Evolutionary conservation across 2,113 vertebrate species (phyloP), one percentile per base, ranked within the genome.

Genomic region (Serranochromis macrocephalus): DNA sequence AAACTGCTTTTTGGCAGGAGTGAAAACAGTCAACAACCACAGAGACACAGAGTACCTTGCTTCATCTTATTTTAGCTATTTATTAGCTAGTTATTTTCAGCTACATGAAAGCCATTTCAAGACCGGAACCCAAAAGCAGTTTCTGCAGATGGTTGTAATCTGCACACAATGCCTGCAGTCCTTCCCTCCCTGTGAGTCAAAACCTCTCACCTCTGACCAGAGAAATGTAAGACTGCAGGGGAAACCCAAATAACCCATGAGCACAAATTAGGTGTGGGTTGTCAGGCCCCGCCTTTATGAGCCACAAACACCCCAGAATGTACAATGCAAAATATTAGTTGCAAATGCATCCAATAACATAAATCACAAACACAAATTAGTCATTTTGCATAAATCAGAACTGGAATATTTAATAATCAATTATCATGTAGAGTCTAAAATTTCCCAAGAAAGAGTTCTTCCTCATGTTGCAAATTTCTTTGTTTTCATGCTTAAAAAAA

Each of bases 111-210:
- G 54, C 80, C 84, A 82, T 88, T 89, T 40, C 61, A 81, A 51
- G 87, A 81, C 38, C 24, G 31, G 14, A 87, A 71, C 33, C 45
- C 10, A 87, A 84, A 78, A 78, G 68, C 87, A 84, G 83, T 71
- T 85, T 24, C 80, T 93, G 90, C 96, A 97, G 91, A 95, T 95
- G 96, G 95, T 95, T 96, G 81, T 91, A 95, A 96, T 97, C 95
- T 87, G 88, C 80, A 92, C 86, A 94, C 94, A 95, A 94, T 91
- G 93, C 91, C 86, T 93, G 82, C 90, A 92, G 93, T 95, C 93
- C 93, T 90, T 86, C 87, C 53, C 81, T 95, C 91, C 91, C 91
- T 87, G 90, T 87, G 94, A 95, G 93, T 61, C 89, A 80, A 93
- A 92, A 94, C 92, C 94, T 92, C 93, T 96, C 92, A 94, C 95